A percentile compares a stretch with the other conserved stretches of the same genome.
These are phyloP conservation scores for Temnothorax nylanderi DNA, from an alignment of 1,140 invertebrate genomes.

Conservation along the genomic window DNA sequence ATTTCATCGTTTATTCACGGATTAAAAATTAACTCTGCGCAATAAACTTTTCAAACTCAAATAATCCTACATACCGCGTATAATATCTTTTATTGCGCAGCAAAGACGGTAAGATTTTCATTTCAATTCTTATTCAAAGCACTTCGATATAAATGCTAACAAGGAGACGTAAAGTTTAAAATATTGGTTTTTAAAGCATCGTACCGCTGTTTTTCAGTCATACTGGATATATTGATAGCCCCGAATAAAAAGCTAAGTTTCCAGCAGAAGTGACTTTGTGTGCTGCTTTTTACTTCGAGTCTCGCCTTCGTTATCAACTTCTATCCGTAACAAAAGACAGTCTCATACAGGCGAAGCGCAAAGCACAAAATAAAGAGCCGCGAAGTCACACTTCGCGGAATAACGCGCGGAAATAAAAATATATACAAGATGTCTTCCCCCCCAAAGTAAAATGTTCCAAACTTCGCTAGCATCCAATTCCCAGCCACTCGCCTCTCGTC, in stretches of 20 bases:
- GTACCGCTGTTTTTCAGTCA: conserved; percentile 4
- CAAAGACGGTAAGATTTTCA: neutral
- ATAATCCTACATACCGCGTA: neutral
- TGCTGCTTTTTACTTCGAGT: conserved; percentile 40
- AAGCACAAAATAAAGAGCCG: conserved; percentile 33
- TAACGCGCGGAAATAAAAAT: conserved; percentile 52
- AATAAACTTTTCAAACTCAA: neutral
- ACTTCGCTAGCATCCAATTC: conserved; percentile 45
- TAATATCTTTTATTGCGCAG: neutral
- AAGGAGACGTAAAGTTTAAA: conserved; percentile 7
- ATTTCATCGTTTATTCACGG: conserved; percentile 1
- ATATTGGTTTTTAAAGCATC: conserved; percentile 26
- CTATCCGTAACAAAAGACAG: conserved; percentile 33
- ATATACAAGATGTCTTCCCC: conserved; percentile 23
- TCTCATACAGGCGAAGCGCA: conserved; percentile 42
- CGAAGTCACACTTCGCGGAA: conserved; percentile 45
- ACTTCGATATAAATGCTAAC: conserved; percentile 13
- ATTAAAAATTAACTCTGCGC: conserved; percentile 35
- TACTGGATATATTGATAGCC: conserved; percentile 35
- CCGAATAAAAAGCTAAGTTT: conserved; percentile 54
- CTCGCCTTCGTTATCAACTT: conserved; percentile 49
- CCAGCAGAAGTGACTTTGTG: conserved; percentile 6
- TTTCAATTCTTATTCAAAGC: neutral
- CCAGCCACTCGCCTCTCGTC: conserved; percentile 2
- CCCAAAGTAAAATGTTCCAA: conserved; percentile 23